Conservation (phyloP, 2,113 vertebrate genomes). For the Chelonoidis abingdonii region DNA sequence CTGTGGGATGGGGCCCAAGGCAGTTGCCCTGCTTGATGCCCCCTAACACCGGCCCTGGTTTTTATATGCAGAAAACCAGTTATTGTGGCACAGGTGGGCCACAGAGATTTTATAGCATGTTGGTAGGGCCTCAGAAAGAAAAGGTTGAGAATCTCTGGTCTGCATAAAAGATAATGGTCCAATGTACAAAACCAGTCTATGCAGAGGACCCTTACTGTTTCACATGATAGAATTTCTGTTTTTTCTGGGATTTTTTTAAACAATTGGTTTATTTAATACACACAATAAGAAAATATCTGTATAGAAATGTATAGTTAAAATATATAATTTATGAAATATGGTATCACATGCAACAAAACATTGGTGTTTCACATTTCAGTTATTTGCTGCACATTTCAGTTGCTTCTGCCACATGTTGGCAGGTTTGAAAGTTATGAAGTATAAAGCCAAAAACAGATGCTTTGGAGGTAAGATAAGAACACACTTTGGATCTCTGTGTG, state of each 20-base stretch:
- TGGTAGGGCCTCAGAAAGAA: too few relatives aligned
- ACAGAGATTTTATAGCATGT: too few relatives aligned
- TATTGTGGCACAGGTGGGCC: too few relatives aligned
- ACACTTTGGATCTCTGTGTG: neutral
- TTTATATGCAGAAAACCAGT: too few relatives aligned
- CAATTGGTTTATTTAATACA: neutral
- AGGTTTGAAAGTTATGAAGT: neutral
- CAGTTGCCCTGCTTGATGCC: too few relatives aligned
- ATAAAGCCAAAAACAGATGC: neutral
- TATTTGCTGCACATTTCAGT: neutral
- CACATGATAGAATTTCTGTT: neutral
- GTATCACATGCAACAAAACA: neutral
- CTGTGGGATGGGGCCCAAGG: too few relatives aligned
- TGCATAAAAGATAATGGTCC: too few relatives aligned
- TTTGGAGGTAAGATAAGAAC: constrained; percentile 38
- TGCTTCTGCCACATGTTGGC: neutral
- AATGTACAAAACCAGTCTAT: too few relatives aligned
- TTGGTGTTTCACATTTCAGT: neutral
- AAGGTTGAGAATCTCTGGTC: too few relatives aligned
- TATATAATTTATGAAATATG: neutral
- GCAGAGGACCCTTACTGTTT: neutral
- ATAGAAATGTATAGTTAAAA: neutral
- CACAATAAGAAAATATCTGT: neutral
- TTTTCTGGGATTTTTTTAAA: neutral
- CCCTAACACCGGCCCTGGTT: too few relatives aligned